These are phyloP conservation scores for Triops cancriformis DNA, from an alignment of 1,140 invertebrate genomes.

Conservation along the genomic window DNA sequence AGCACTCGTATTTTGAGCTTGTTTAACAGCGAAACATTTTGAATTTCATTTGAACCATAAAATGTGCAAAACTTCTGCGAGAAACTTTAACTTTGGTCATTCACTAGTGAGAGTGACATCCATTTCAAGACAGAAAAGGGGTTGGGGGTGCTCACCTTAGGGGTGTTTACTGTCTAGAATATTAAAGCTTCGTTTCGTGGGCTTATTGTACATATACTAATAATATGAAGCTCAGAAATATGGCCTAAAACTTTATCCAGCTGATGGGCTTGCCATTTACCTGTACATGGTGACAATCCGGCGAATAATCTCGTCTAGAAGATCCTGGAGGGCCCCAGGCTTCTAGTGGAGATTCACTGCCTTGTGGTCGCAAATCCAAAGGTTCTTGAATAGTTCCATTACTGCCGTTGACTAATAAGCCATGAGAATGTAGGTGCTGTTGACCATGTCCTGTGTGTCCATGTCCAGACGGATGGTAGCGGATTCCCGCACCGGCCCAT, in stretches of 20 bases:
- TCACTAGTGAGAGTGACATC: no score
- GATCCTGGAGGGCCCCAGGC: conserved; percentile 40
- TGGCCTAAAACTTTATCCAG: background rate
- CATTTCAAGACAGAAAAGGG: no score
- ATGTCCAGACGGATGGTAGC: conserved; percentile 37
- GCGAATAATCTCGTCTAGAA: conserved; percentile 45
- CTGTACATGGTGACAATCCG: conserved; percentile 30
- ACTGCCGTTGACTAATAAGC: conserved; percentile 2
- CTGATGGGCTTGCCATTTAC: conserved; percentile 30
- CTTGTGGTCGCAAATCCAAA: conserved; percentile 66
- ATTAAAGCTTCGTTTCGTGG: no score
- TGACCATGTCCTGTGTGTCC: conserved; percentile 65
- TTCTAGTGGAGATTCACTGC: conserved; percentile 33
- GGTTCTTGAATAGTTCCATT: conserved; percentile 48
- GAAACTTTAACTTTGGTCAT: no score
- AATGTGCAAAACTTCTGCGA: no score
- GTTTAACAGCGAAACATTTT: no score
- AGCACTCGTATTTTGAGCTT: no score
- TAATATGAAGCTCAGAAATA: no score
- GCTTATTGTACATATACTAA: no score
- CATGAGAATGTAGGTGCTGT: conserved; percentile 40
- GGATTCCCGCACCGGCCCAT: conserved; percentile 39
- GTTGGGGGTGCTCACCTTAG: no score
- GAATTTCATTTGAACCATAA: no score
- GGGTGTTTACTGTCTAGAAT: no score